Percentiles rank a stretch among this genome's conserved stretches.
Evolutionary conservation across 2,888 invertebrate genomes (phyloP).

Genomic region (Xestia rhomboidea): DNA sequence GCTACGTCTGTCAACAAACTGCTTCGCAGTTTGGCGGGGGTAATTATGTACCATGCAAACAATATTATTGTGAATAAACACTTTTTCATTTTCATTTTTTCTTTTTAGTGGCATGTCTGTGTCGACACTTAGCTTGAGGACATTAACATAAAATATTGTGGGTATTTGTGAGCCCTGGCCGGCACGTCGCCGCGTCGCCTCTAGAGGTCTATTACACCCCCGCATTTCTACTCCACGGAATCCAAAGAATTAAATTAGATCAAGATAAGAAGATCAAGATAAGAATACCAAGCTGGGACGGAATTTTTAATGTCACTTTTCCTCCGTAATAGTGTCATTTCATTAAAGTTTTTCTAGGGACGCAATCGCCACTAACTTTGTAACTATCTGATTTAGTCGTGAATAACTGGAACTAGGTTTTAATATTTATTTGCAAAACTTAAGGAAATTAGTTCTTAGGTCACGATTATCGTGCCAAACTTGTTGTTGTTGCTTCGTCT

Average conservation of each 20-base stretch:
- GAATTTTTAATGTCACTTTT: slow-evolving; percentile 46
- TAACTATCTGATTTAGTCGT: not conserved
- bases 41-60: too few relatives aligned
- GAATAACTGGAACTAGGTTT: not conserved
- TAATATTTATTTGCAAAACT: slow-evolving; percentile 11
- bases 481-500: not conserved
- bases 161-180: slow-evolving; percentile 38
- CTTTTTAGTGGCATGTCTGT: slow-evolving; percentile 26
- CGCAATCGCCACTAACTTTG: not conserved
- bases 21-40: too few relatives aligned
- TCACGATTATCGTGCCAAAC: slow-evolving; percentile 11
- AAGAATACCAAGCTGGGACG: slow-evolving; percentile 32
- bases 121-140: slow-evolving; percentile 37
- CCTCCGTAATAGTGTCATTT: slow-evolving; percentile 30
- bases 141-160: slow-evolving; percentile 57
- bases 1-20: too few relatives aligned
- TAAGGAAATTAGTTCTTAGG: slow-evolving; percentile 6
- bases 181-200: not conserved
- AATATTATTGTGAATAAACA: too few relatives aligned
- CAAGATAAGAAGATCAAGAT: slow-evolving; percentile 55
- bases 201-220: slow-evolving; percentile 39
- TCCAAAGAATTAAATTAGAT: slow-evolving; percentile 54
- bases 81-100: too few relatives aligned
- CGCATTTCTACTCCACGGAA: slow-evolving; percentile 46
- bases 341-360: slow-evolving; percentile 30